Base-by-base conservation (phyloP, 2,113 vertebrate species). In the Syngnathus typhle region DNA sequence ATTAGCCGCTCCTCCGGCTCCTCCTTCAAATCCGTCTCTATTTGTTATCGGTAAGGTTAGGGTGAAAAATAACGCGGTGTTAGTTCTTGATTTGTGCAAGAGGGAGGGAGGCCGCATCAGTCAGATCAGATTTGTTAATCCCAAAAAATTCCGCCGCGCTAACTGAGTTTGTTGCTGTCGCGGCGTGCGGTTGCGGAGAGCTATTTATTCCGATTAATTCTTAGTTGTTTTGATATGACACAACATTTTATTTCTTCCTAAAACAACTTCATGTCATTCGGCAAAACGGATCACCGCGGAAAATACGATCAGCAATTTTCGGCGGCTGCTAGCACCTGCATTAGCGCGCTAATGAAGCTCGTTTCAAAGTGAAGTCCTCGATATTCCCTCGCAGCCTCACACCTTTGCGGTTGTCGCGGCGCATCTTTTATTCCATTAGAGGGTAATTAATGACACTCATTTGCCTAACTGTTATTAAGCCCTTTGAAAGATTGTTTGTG, bases 391-490 rank as follows among this genome's bases (percentile, higher is more conserved):
- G 21, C 75, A 79, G 70, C 70, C 64, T 58, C 77, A 79, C 82
- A 85, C 88, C 84, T 88, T 78, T 79, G 67, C 79, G 69, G 77
- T 87, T 74, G 76, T 85, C 79, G 85, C 82, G 90, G 89, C 86
- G 91, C 93, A 93, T 93, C 88, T 93, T 91, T 95, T 94, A 93
- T 90, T 94, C 89, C 87, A 91, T 93, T 94, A 94, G 88, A 90
- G 78, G 93, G 92, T 95, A 93, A 96, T 92, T 94, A 95, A 94
- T 89, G 89, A 79, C 87, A 89, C 91, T 94, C 87, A 92, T 91
- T 92, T 95, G 91, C 91, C 91, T 91, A 94, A 93, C 88, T 92
- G 88, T 94, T 95, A 94, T 90, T 93, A 92, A 95, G 88, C 21
- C 55, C 56, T 86, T 90, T 93, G 91, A 95, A 94, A 89, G 91